These are phyloP conservation scores for Pardalotus punctatus DNA, from an alignment of 2,113 vertebrate genomes.

Conservation along the genomic window DNA sequence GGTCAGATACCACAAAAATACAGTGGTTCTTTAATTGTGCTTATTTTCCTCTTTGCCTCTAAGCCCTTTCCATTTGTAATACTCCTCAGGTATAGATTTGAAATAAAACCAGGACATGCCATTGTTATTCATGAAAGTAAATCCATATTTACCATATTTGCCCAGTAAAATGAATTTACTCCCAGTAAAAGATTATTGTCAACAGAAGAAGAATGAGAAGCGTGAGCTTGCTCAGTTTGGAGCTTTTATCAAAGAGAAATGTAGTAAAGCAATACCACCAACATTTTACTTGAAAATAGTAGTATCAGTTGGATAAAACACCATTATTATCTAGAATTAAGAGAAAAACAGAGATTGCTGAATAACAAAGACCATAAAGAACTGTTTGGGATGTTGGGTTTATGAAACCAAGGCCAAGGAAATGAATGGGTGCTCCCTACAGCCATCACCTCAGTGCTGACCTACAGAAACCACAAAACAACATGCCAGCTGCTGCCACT, in stretches of 20 bases:
- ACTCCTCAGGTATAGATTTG: background rate
- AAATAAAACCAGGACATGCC: background rate
- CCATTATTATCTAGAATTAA: background rate
- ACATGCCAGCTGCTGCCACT: background rate
- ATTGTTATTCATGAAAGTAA: background rate
- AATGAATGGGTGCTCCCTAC: background rate
- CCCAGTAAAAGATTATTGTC: background rate
- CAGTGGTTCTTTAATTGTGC: background rate
- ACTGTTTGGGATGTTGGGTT: background rate
- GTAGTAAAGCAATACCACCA: background rate
- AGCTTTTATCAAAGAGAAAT: background rate
- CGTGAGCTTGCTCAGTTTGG: background rate
- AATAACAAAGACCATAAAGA: background rate
- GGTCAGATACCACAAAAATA: background rate
- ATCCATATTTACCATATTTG: background rate
- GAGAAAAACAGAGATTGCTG: background rate
- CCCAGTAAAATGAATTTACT: background rate
- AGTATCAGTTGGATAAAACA: background rate
- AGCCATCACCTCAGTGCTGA: background rate
- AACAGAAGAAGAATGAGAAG: background rate
- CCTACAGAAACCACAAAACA: background rate
- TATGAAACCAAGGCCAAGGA: background rate
- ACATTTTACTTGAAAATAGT: background rate
- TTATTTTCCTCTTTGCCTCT: background rate
- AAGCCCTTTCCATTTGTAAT: background rate